Base-by-base conservation (phyloP, 2,888 invertebrate species). In the Agriopis aurantiaria region DNA sequence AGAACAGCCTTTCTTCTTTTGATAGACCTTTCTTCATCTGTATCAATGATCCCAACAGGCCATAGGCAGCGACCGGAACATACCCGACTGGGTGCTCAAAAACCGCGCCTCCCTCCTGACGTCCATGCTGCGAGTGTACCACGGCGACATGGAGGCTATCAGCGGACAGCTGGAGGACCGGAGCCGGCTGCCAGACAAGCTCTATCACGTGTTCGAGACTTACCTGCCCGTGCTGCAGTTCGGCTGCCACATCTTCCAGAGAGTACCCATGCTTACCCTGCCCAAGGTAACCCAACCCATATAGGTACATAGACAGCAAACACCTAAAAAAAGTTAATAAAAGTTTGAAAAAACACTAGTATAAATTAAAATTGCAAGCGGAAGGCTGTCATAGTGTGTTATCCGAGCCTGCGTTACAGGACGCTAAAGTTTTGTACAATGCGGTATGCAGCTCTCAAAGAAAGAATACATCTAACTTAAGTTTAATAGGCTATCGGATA, bases 201-300 rank as follows among this genome's bases (percentile, higher is more conserved):
- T 98, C 70, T 97, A 97, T 88, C 96, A 97, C 83, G 97, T 98
- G 82, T 97, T 98, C 88, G 98, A 98, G 91, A 97, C 97, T n/a
- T 98, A 98, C 88, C 95, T 98, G 64, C 98, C 98, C 33, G 96
- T 98, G 83, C 94, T 98, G 73, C 97, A 97, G 86, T 97, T 97
- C 81, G 97, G 97, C 59, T 97, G 97, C 60, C 97, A 97, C 87
- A 96, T 97, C 75, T 98, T 98, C 88, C 97, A 97, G 75, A 96
- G 97, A 80, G 96, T 97, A 78, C 97, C 98, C 12, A 96, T 97
- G 88, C 92, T 98, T 74, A 96, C 96, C 82, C 95, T 98, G 79
- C 97, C 98, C 12, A 98, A 97, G 95, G 97, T 97, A 82, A 85
- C 5, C 7, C n/a, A n/a, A n/a, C 41, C 10, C 0, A 55, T 12